Base-by-base conservation (phyloP, 2,113 vertebrate genomes). In the Oostethus manadensis region DNA sequence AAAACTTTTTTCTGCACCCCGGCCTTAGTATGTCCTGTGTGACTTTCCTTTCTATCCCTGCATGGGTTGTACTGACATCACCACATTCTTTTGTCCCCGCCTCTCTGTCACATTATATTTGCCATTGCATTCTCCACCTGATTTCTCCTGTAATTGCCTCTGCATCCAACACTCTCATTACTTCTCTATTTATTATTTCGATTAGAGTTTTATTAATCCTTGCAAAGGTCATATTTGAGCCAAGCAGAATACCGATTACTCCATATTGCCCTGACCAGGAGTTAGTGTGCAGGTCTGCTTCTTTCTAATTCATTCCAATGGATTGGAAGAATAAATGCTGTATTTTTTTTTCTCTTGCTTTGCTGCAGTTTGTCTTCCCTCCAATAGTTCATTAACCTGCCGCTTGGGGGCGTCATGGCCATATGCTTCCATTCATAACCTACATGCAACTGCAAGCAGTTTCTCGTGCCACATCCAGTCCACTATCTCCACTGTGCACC, bases 401-500 rank as follows among this genome's bases (percentile, higher is more conserved):
- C 90, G 89, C 88, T 79, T 75, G 89, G 87, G 84, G 90, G 87
- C 73, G 86, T 88, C 80, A 81, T 88, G 56, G 62, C 64, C 79
- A 82, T 73, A 67, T 14, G 26, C 73, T 82, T 79, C 35, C 9
- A 18, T 63, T 38, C 50, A 33, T 56, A 8, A 40, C 35, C 40
- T 56, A 56, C 51, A 58, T 65, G 66, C 61, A 67, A 65, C 58
- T 65, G 77, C 71, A 73, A 74, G 64, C 63, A 61, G 40, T 57
- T 64, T 57, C 20, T 57, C 65, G 51, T 56, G 63, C 67, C 82
- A 74, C 20, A 51, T 63, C 66, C 69, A 55, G 56, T 66, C 56
- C 60, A 63, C 47, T 56, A 45, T 69, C 67, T 53, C 59, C 47
- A 53, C 70, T 62, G 57, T 64, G 55, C 57, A 56, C 59, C 56